Percentiles rank a stretch among this genome's conserved stretches.
Evolutionary conservation across 2,113 vertebrate species (phyloP).

Genomic region (Plotosus lineatus): DNA sequence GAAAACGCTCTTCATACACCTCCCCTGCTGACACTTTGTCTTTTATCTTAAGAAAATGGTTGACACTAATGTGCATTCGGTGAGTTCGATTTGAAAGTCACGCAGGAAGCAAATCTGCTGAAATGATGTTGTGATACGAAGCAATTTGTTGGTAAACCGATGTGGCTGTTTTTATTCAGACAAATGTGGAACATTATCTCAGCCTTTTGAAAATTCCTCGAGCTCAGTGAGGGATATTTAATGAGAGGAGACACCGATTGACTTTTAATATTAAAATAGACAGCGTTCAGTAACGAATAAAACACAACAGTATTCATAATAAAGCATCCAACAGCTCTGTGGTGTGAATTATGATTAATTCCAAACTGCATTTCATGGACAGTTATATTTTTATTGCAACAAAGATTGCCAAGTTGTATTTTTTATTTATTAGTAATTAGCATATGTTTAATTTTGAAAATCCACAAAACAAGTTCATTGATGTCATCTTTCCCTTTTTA

Average conservation of each 20-base stretch:
- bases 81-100: constrained; percentile 41
- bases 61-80: constrained; percentile 34
- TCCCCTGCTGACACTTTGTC: constrained; percentile 46
- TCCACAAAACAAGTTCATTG: background rate
- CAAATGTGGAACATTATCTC: background rate
- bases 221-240: background rate
- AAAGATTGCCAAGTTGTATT: background rate
- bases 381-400: background rate
- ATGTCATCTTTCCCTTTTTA: background rate
- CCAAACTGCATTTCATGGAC: background rate
- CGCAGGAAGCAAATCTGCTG: constrained; percentile 27
- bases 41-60: constrained; percentile 49
- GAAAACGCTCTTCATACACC: constrained; percentile 18
- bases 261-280: background rate
- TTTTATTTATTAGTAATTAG: background rate
- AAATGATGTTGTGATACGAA: constrained; percentile 18
- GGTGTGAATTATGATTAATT: background rate
- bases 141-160: constrained; percentile 8
- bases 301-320: background rate
- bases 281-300: background rate
- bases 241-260: background rate
- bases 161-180: background rate
- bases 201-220: background rate
- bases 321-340: background rate
- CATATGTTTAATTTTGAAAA: background rate